Evolutionary conservation across 2,797 vertebrate genomes (phyloP).

Genomic region (Borostomias antarcticus): DNA sequence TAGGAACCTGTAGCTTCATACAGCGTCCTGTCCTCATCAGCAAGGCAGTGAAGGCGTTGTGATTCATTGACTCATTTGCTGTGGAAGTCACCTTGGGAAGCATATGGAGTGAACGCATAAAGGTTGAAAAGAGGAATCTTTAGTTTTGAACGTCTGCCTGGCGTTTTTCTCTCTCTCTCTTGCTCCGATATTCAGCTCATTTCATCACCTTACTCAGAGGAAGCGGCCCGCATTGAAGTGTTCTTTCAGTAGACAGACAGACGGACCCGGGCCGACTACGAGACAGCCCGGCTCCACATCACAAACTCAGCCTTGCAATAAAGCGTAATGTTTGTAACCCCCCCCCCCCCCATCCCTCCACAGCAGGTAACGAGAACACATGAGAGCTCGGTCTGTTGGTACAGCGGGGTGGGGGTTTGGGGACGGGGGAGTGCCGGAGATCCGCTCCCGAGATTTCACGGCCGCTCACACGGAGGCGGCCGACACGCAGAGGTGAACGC

Average conservation of each 20-base stretch:
- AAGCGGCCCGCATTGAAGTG: slow-evolving; percentile 67
- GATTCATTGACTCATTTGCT: slow-evolving; percentile 1
- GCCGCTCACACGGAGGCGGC: slow-evolving; percentile 57
- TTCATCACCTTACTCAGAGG: slow-evolving; percentile 74
- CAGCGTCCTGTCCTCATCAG: not conserved
- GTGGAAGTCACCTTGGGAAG: slow-evolving; percentile 75
- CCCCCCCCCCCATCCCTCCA: slow-evolving; percentile 53
- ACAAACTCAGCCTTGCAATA: slow-evolving; percentile 67
- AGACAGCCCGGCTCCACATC: slow-evolving; percentile 53
- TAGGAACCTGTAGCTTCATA: not conserved
- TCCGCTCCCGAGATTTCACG: slow-evolving; percentile 69
- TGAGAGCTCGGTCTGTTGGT: slow-evolving; percentile 61
- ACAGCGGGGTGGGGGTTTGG: slow-evolving; percentile 50
- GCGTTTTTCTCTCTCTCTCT: slow-evolving; percentile 72
- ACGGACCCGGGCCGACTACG: not conserved
- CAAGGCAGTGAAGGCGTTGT: not conserved
- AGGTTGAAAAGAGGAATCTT: slow-evolving; percentile 52
- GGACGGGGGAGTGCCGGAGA: slow-evolving; percentile 52
- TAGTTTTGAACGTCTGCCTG: slow-evolving; percentile 11
- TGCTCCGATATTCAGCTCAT: slow-evolving; percentile 75
- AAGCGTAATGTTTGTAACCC: slow-evolving; percentile 70
- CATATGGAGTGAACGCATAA: slow-evolving; percentile 63
- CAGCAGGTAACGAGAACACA: slow-evolving; percentile 77
- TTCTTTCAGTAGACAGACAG: slow-evolving; percentile 48
- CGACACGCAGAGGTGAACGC: slow-evolving; percentile 60